A percentile compares a stretch with the other conserved stretches of the same genome.
Conservation (phyloP, 2,888 invertebrate genomes). For the Drosophila barbarae region DNA sequence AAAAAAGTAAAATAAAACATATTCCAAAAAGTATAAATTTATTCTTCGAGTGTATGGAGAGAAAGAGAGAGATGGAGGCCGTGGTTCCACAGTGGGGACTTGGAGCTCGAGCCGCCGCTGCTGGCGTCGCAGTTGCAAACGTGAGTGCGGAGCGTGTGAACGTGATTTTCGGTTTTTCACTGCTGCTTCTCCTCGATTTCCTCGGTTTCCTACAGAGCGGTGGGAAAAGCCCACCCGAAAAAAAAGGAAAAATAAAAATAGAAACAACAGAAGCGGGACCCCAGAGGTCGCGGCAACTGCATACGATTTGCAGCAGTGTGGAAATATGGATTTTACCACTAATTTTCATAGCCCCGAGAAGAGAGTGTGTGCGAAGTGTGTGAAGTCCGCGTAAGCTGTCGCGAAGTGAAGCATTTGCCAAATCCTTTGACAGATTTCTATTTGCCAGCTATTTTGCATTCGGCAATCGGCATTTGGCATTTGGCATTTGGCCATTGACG, state of each 20-base stretch:
- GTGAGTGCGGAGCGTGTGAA: constrained; percentile 76
- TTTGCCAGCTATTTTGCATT: constrained; percentile 41
- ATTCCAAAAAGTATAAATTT: not conserved
- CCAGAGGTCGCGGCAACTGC: constrained; percentile 44
- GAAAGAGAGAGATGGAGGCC: constrained; percentile 28
- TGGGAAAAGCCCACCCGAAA: constrained; percentile 30
- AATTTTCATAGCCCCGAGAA: constrained; percentile 16
- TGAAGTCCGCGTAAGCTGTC: constrained; percentile 16
- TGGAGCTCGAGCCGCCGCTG: constrained; percentile 30
- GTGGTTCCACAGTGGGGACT: constrained; percentile 25
- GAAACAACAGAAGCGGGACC: constrained; percentile 33
- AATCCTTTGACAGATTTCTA: constrained; percentile 56
- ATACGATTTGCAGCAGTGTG: constrained; percentile 29
- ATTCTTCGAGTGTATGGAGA: not conserved
- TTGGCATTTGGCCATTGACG: constrained; percentile 26
- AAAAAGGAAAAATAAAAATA: constrained; percentile 11
- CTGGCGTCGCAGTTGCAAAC: constrained; percentile 70
- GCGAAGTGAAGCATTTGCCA: constrained; percentile 47
- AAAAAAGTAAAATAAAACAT: no score
- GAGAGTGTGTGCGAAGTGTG: constrained; percentile 29
- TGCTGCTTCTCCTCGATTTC: constrained; percentile 36
- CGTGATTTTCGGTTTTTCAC: constrained; percentile 68
- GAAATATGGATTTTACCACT: constrained; percentile 53
- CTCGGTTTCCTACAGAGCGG: constrained; percentile 10
- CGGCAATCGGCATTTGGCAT: constrained; percentile 28